phyloP scores from a whole-genome alignment of 1,140 invertebrate species.

The Pinna nobilis region DNA sequence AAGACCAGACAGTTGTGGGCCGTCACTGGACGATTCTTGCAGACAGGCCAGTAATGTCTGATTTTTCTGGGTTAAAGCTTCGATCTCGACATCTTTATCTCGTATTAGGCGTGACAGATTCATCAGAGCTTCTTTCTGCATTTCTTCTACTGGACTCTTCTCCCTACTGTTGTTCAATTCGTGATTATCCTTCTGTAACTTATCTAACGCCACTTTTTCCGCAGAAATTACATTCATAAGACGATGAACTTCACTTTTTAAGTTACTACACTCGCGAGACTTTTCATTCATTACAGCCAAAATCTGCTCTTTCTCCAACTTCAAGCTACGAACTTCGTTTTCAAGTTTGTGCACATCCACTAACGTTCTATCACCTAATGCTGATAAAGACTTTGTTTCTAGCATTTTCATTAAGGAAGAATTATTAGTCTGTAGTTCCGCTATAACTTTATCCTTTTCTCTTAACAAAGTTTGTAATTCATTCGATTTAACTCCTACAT shows the following conservation, averaged over 20 bases:
- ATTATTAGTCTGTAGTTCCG: conserved; percentile 66
- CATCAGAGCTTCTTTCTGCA: conserved; percentile 73
- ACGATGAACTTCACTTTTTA: conserved; percentile 74
- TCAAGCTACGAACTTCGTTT: conserved; percentile 64
- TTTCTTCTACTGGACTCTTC: conserved; percentile 62
- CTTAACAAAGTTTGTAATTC: conserved; percentile 48
- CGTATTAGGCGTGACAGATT: conserved; percentile 74
- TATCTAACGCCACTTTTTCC: conserved; percentile 70
- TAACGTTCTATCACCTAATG: conserved; percentile 54
- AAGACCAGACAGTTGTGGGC: conserved; percentile 59
- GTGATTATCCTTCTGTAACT: conserved; percentile 72
- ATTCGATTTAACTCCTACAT: conserved; percentile 34
- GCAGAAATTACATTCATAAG: conserved; percentile 73
- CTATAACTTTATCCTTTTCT: conserved; percentile 67
- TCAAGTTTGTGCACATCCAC: conserved; percentile 66
- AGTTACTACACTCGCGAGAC: conserved; percentile 71
- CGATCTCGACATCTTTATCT: conserved; percentile 76
- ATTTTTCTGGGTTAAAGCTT: conserved; percentile 74
- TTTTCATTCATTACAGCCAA: conserved; percentile 75
- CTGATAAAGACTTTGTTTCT: conserved; percentile 60
- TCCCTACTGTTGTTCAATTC: conserved; percentile 58
- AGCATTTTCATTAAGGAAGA: conserved; percentile 66
- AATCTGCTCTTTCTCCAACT: conserved; percentile 73
- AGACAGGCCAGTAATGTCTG: conserved; percentile 72
- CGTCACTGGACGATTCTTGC: conserved; percentile 64